Base-by-base conservation (phyloP, 2,113 vertebrate species). In the Sebastes fasciatus region DNA sequence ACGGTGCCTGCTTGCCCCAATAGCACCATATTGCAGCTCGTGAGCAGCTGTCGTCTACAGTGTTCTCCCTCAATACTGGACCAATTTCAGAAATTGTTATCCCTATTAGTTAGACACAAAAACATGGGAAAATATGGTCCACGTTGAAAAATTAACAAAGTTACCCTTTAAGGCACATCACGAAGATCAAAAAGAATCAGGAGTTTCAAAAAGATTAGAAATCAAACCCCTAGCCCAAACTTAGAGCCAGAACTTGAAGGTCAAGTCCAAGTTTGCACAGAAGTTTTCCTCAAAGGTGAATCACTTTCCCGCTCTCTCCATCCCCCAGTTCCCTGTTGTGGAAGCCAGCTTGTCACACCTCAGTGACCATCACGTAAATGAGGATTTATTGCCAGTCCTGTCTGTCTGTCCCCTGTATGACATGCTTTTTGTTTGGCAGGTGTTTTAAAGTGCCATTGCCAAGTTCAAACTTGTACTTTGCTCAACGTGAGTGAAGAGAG, bases 371-470 rank as follows among this genome's bases (percentile, higher is more conserved):
- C 77, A 80, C 43, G 7, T 80, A 93, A 92, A 95, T 93, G 84
- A 93, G 89, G 89, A 95, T 93, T 86, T 93, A 94, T 94, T 80
- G 77, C 79, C 65, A 68, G n/a, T 9, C 74, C 83, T 66, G 63
- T 60, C 86, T 51, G 65, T 66, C 68, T 75, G 62, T 82, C 82
- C 82, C 43, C 57, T 52, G 84, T 79, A 77, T 83, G 84, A 62
- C 66, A 34, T 69, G 78, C 85, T 69, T 80, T 45, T 86, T 76
- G 69, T 93, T 86, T 85, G 89, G 74, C 88, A 89, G 88, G 76
- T 82, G 69, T 80, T 88, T 65, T 63, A 52, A 76, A 78, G 75
- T 21, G 7, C 8, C 17, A 11, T 34, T 81, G 70, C 77, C 67
- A 80, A 84, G 67, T 83, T 80, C 84, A 83, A 74, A 65, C 75